Conservation (phyloP, 1,140 invertebrate genomes). For the Ditylenchus dipsaci region DNA sequence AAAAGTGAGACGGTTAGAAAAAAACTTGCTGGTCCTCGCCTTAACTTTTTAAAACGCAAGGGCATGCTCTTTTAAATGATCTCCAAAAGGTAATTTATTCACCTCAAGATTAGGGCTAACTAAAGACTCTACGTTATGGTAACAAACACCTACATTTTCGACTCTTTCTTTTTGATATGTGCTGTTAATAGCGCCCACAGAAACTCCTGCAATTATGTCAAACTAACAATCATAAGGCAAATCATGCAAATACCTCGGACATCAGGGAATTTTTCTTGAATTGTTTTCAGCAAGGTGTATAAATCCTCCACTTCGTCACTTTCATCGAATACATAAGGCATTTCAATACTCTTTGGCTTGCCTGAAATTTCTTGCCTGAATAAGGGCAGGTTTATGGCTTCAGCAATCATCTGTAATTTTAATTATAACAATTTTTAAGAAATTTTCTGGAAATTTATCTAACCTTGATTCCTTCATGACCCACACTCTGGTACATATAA, state of each 20-base stretch:
- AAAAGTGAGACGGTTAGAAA: too few species aligned
- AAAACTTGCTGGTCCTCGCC: too few species aligned
- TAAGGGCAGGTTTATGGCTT: slow-evolving; percentile 86
- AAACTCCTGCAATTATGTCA: slow-evolving; percentile 72
- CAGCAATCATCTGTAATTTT: slow-evolving; percentile 63
- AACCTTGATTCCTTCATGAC: slow-evolving; percentile 80
- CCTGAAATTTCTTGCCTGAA: slow-evolving; percentile 76
- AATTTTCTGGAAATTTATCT: neutral
- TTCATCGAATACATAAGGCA: slow-evolving; percentile 76
- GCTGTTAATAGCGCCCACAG: slow-evolving; percentile 91
- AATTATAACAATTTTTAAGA: slow-evolving; percentile 3
- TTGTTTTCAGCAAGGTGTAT: slow-evolving; percentile 73
- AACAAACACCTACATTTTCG: slow-evolving; percentile 64
- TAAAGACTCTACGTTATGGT: too few species aligned
- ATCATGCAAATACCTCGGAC: slow-evolving; percentile 45
- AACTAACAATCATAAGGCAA: neutral
- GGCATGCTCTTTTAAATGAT: too few species aligned
- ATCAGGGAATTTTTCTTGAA: slow-evolving; percentile 68
- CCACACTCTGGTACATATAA: slow-evolving; percentile 97
- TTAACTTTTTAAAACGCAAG: too few species aligned
- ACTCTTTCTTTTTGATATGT: slow-evolving; percentile 94
- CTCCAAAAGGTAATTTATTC: too few species aligned
- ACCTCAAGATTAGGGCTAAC: too few species aligned
- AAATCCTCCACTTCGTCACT: slow-evolving; percentile 99
- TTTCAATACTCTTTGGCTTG: slow-evolving; percentile 69